Evolutionary conservation across 2,113 vertebrate species (phyloP).

Genomic region (Rhegmatorhina hoffmannsi): DNA sequence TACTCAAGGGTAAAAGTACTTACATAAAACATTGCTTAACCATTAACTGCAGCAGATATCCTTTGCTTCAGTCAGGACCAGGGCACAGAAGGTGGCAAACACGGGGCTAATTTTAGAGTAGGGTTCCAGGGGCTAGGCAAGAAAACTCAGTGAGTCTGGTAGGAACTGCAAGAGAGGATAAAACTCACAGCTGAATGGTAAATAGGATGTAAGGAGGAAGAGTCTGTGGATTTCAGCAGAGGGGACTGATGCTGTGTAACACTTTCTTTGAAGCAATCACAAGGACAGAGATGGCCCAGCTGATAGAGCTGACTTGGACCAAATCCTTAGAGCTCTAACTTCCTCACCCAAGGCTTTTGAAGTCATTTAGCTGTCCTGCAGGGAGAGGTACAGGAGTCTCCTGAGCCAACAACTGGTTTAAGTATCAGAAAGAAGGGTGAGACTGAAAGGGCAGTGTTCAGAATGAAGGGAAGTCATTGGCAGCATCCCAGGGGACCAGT

Average conservation of each 20-base stretch:
- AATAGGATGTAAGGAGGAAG: background rate
- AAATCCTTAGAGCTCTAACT: background rate
- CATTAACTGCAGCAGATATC: conserved; percentile 45
- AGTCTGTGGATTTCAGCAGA: background rate
- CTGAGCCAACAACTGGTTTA: background rate
- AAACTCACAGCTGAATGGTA: background rate
- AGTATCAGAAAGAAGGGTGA: background rate
- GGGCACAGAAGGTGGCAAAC: background rate
- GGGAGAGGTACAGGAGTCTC: background rate
- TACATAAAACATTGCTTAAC: conserved; percentile 25
- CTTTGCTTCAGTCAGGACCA: conserved; percentile 21
- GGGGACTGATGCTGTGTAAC: background rate
- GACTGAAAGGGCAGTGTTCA: background rate
- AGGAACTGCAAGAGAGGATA: background rate
- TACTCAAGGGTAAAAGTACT: conserved; percentile 36
- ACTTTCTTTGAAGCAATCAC: background rate
- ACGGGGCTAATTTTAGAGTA: background rate
- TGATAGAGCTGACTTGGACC: background rate
- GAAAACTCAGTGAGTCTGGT: background rate
- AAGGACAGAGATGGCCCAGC: background rate
- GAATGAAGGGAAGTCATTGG: background rate
- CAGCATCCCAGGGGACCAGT: background rate
- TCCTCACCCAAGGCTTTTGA: background rate
- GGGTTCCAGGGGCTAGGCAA: background rate
- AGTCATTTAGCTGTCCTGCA: background rate